Percentiles rank a stretch among this genome's conserved stretches.
Conservation (phyloP, 2,797 vertebrate species). For the Pseudochaenichthys georgianus region DNA sequence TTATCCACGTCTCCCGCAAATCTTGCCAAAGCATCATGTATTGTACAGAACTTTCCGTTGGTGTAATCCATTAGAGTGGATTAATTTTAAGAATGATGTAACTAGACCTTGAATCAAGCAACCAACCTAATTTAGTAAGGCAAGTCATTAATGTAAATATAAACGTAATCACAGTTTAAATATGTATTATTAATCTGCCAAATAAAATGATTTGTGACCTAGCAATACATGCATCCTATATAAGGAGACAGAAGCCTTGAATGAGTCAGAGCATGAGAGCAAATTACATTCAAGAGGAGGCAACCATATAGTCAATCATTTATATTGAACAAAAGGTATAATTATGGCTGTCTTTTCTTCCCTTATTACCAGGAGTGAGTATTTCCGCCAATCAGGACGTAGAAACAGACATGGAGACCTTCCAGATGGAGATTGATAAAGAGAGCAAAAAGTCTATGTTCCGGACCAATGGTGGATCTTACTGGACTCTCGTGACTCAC, state of each 20-base stretch:
- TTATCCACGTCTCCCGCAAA: too few species aligned
- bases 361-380: conserved; percentile 88
- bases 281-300: conserved; percentile 30
- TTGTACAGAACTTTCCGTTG: background rate
- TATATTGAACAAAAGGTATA: background rate
- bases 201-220: background rate
- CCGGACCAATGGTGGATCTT: conserved; percentile 91
- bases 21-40: background rate
- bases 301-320: background rate
- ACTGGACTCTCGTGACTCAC: conserved; percentile 94
- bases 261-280: conserved; percentile 22
- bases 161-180: background rate
- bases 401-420: conserved; percentile 95
- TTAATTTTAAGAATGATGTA: background rate
- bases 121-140: background rate
- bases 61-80: background rate
- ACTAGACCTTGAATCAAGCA: background rate
- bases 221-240: background rate
- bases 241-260: background rate
- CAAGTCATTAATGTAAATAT: too few species aligned
- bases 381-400: conserved; percentile 97
- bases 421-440: conserved; percentile 96
- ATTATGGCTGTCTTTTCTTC: conserved; percentile 19
- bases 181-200: background rate
- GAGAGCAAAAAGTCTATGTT: conserved; percentile 94